Evolutionary conservation across 2,797 vertebrate genomes (phyloP).

Genomic region (Fistularia commersonii): DNA sequence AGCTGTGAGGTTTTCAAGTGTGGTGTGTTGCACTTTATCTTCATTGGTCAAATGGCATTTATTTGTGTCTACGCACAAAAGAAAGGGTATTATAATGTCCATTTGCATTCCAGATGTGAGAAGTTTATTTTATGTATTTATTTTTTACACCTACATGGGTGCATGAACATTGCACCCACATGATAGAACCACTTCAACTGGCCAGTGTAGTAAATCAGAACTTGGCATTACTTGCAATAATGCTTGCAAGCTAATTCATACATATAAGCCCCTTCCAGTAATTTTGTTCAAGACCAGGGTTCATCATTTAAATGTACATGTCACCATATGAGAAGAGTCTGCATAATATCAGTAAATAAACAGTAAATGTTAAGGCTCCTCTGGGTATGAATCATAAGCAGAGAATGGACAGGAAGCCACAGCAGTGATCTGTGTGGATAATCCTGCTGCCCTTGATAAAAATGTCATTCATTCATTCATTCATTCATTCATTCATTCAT

Average conservation of each 20-base stretch:
- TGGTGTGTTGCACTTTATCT: constrained; percentile 23
- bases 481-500: too few relatives aligned
- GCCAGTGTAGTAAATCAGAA: constrained; percentile 11
- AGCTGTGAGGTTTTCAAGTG: constrained; percentile 24
- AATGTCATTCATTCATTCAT: too few relatives aligned
- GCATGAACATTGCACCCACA: constrained; percentile 6
- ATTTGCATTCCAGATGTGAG: constrained; percentile 20
- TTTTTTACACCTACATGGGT: constrained; percentile 7
- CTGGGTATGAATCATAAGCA: too few relatives aligned
- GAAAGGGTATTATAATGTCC: constrained; percentile 3
- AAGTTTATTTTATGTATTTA: background rate
- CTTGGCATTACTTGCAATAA: constrained; percentile 2
- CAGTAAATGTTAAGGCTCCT: too few relatives aligned
- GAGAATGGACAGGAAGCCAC: too few relatives aligned
- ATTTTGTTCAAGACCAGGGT: constrained; percentile 9
- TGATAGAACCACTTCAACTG: constrained; percentile 18
- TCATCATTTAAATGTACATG: background rate
- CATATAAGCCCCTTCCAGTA: background rate
- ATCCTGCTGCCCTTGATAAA: too few relatives aligned
- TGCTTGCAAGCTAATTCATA: constrained; percentile 1
- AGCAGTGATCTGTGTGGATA: too few relatives aligned
- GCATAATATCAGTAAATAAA: constrained; percentile 6
- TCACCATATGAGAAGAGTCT: too few relatives aligned
- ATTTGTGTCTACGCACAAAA: constrained; percentile 20
- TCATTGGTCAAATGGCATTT: constrained; percentile 33